Percentiles rank a stretch among this genome's conserved stretches.
phyloP scores from a whole-genome alignment of 2,888 invertebrate species.

The Loripinus fragilis region DNA sequence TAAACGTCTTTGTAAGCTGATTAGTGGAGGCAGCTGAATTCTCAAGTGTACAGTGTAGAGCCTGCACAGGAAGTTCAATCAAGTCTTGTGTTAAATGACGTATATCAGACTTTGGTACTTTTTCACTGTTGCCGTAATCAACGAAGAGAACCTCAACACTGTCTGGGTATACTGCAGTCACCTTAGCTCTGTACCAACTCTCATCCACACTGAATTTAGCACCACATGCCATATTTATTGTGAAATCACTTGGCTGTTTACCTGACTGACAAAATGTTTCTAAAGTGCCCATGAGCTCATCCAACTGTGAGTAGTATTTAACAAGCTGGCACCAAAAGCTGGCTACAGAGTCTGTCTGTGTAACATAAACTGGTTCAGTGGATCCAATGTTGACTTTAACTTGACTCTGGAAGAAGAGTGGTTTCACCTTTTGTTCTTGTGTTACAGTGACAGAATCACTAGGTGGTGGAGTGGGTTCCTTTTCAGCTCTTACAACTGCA shows the following conservation, averaged over 20 bases:
- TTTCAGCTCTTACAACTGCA: constrained; percentile 62
- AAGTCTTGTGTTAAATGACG: constrained; percentile 66
- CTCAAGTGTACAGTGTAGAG: constrained; percentile 70
- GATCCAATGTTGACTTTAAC: constrained; percentile 36
- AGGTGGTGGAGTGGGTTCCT: constrained; percentile 30
- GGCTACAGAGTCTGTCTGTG: constrained; percentile 67
- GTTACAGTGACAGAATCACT: neutral
- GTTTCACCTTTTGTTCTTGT: neutral
- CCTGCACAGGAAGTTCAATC: constrained; percentile 67
- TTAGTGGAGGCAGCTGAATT: constrained; percentile 45
- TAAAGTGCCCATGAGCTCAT: constrained; percentile 66
- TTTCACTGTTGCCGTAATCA: constrained; percentile 80
- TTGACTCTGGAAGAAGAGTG: constrained; percentile 26
- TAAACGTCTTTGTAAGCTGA: constrained; percentile 53
- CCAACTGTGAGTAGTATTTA: constrained; percentile 49
- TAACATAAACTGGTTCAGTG: constrained; percentile 59
- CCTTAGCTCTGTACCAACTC: constrained; percentile 77
- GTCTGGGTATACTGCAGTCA: constrained; percentile 57
- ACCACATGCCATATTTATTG: constrained; percentile 64
- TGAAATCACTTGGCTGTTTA: constrained; percentile 27
- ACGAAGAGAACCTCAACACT: constrained; percentile 76
- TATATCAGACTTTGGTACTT: constrained; percentile 61
- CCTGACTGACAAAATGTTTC: constrained; percentile 57
- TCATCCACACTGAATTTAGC: constrained; percentile 76
- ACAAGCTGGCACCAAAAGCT: constrained; percentile 73